These are phyloP conservation scores for Orientallactaga bullata DNA, from an alignment of 2,113 vertebrate species.

Conservation along the genomic window DNA sequence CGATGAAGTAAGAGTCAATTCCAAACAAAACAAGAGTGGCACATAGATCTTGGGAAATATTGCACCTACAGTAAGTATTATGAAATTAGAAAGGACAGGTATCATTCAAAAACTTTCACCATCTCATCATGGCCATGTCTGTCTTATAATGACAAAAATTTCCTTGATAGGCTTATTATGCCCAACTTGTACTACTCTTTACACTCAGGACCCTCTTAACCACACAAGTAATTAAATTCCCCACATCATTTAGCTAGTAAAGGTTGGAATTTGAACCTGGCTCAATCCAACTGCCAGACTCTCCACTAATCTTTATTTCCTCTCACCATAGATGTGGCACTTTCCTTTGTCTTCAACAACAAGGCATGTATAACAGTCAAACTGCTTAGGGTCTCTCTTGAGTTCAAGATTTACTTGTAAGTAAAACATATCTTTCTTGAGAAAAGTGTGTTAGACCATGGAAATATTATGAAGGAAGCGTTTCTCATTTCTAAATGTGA, in stretches of 20 bases:
- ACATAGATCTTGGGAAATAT: neutral
- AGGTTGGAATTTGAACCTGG: neutral
- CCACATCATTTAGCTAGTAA: neutral
- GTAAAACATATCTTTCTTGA: conserved; percentile 16
- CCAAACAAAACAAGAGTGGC: neutral
- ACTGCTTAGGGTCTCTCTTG: neutral
- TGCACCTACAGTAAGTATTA: neutral
- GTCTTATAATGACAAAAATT: neutral
- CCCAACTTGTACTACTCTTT: neutral
- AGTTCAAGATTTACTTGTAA: conserved; percentile 12
- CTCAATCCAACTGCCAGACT: neutral
- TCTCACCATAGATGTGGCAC: neutral
- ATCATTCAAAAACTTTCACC: neutral
- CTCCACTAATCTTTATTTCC: conserved; percentile 31
- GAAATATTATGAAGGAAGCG: neutral
- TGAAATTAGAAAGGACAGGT: neutral
- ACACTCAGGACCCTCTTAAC: neutral
- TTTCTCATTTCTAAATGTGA: neutral
- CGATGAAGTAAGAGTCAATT: neutral
- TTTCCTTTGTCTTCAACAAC: conserved; percentile 52
- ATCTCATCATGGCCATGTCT: neutral
- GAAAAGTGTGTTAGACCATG: conserved; percentile 10
- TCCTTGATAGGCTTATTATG: neutral
- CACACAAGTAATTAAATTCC: conserved; percentile 24
- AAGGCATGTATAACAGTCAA: conserved; percentile 1